Base-by-base conservation (phyloP, 2,888 invertebrate species). In the Terebella lapidaria region DNA sequence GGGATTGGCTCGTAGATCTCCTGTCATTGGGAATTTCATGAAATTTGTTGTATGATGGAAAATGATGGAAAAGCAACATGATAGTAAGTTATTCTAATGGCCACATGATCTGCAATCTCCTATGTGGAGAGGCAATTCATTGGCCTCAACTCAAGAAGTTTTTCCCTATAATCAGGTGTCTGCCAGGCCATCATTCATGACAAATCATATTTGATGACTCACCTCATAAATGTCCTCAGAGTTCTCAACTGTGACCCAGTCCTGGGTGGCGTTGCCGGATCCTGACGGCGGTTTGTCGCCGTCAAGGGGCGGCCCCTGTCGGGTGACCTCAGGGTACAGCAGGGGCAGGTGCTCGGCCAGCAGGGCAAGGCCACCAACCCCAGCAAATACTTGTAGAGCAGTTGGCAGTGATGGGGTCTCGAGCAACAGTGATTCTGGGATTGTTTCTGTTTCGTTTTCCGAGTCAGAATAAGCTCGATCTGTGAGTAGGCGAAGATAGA, bases 311-410 rank as follows among this genome's bases (percentile, higher is more conserved):
- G 62, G 53, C n/a, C 54, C 59, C 49, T 61, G 84, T 69, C 87
- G 84, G n/a, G 84, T 81, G 18, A 85, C 83, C 66, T 92, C 90
- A 3, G 92, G 91, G 82, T 90, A 92, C 22, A 94, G 88, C 0
- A 92, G 86, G 0, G 94, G 94, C 72, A 95, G 84, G 70, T 92
- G 89, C 73, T 91, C 89, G 0, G 94, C 94, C 62, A 95, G 83
- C 61, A 94, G 84, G 18, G 92, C 92, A 60, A 95, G 84, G 1
- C 94, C 94, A 60, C 94, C 94, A 68, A 89, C 87, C 64, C 88
- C 86, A 56, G 92, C 92, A 82, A 95, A 94, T 70, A 90, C 88
- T 73, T 91, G 89, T 72, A 94, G 83, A 57, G 90, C 87, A n/a
- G 81, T 82, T 1, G 81, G 81, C 51, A 81, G 76, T 1, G 76